phyloP scores from a whole-genome alignment of 92 coral and sea anemone species.

The Galaxea fascicularis region DNA sequence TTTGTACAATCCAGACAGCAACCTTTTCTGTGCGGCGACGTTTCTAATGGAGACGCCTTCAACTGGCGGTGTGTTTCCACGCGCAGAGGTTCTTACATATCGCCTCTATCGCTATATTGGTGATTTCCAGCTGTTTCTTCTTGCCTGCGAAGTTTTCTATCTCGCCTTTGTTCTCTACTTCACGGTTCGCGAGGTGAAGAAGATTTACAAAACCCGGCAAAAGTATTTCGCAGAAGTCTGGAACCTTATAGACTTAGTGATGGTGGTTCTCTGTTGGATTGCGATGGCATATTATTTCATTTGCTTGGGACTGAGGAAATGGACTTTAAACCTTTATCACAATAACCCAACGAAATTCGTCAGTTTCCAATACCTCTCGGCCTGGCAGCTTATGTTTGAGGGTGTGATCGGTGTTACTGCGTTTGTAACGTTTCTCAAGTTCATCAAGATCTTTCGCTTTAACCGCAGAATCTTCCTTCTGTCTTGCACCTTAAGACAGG shows the following conservation, averaged over 20 bases:
- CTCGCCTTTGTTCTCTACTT: slow-evolving; percentile 73
- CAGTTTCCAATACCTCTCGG: slow-evolving; percentile 83
- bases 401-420: slow-evolving; percentile 75
- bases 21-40: slow-evolving; percentile 89
- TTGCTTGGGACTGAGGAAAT: slow-evolving; percentile 76
- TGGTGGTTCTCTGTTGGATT: slow-evolving; percentile 79
- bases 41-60: slow-evolving; percentile 81
- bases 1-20: slow-evolving; percentile 91
- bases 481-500: slow-evolving; percentile 78
- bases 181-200: slow-evolving; percentile 84
- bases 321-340: slow-evolving; percentile 75
- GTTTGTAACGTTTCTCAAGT: slow-evolving; percentile 73
- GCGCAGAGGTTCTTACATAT: slow-evolving; percentile 72
- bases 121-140: slow-evolving; percentile 86
- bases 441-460: slow-evolving; percentile 84
- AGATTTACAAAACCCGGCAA: slow-evolving; percentile 47
- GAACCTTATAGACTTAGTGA: slow-evolving; percentile 80
- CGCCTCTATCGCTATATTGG: slow-evolving; percentile 93
- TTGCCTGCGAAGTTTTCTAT: slow-evolving; percentile 87
- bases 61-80: slow-evolving; percentile 79
- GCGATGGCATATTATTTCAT: slow-evolving; percentile 80
- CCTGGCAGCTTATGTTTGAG: slow-evolving; percentile 93
- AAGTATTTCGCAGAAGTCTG: slow-evolving; percentile 71
- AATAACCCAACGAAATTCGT: slow-evolving; percentile 73
- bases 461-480: slow-evolving; percentile 91